A percentile compares a stretch with the other conserved stretches of the same genome.
Conservation (phyloP, 2,888 invertebrate genomes). For the Yponomeuta evonymella region DNA sequence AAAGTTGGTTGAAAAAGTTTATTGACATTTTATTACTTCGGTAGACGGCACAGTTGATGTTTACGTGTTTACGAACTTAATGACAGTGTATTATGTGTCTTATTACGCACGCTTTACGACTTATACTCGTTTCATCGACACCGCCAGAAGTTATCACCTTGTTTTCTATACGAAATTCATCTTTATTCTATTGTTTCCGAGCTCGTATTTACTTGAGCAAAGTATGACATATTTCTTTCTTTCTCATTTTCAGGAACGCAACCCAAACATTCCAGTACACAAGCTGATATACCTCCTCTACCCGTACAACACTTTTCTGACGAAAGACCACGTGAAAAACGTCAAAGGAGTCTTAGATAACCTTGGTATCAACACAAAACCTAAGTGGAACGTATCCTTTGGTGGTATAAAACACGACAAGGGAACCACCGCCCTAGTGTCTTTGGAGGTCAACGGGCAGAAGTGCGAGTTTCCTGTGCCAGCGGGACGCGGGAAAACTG, state of each 20-base stretch:
- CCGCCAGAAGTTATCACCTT: neutral
- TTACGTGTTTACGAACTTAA: neutral
- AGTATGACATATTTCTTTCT: neutral
- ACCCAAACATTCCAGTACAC: slow-evolving; percentile 79
- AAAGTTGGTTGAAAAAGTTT: neutral
- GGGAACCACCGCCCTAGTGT: slow-evolving; percentile 53
- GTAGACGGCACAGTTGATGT: neutral
- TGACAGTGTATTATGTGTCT: neutral
- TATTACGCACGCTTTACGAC: neutral
- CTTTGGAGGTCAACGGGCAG: slow-evolving; percentile 54
- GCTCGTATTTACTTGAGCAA: neutral
- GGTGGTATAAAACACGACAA: slow-evolving; percentile 38
- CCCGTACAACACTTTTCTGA: slow-evolving; percentile 87
- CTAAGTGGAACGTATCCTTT: slow-evolving; percentile 40
- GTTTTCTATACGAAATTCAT: neutral
- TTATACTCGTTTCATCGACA: neutral
- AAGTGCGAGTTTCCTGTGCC: slow-evolving; percentile 59
- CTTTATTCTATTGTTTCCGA: neutral
- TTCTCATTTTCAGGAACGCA: slow-evolving; percentile 77
- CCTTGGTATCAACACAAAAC: slow-evolving; percentile 64
- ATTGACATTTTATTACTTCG: neutral
- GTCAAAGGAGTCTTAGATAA: slow-evolving; percentile 83
- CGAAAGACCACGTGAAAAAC: slow-evolving; percentile 84
- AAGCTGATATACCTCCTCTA: slow-evolving; percentile 86
- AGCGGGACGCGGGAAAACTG: slow-evolving; percentile 46